Percentiles rank a stretch among this genome's conserved stretches.
These are phyloP conservation scores for Chloromyia formosa DNA, from an alignment of 2,888 invertebrate species.

Conservation along the genomic window DNA sequence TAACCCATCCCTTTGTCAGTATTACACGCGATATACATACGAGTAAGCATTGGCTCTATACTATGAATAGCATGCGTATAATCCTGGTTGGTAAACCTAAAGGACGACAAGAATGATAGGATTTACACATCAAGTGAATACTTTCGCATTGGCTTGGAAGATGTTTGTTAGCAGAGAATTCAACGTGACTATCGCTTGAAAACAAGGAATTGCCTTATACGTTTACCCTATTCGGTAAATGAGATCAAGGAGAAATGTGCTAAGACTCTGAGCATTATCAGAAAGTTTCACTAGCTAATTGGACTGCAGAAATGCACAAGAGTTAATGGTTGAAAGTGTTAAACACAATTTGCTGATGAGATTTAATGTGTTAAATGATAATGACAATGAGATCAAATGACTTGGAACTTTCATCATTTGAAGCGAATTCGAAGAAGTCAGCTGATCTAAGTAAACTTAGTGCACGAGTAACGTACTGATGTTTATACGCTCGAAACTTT, in stretches of 20 bases:
- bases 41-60: too few relatives aligned
- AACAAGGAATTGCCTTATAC: not conserved
- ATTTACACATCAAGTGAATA: conserved; percentile 6
- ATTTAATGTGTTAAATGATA: not conserved
- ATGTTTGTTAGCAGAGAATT: not conserved
- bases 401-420: not conserved
- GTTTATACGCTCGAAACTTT: too few relatives aligned
- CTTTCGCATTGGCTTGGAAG: not conserved
- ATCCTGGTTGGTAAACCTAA: not conserved
- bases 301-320: not conserved
- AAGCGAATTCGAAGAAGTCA: not conserved
- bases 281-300: not conserved
- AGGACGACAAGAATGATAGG: conserved; percentile 4
- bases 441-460: too few relatives aligned
- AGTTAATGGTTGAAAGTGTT: not conserved
- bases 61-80: not conserved
- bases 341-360: not conserved
- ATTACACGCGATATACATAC: not conserved
- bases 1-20: not conserved
- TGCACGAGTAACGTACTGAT: too few relatives aligned
- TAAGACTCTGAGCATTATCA: not conserved
- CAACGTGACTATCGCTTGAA: not conserved
- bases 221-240: not conserved
- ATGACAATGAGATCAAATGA: not conserved
- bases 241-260: not conserved